Conservation (phyloP, 92 coral and sea anemone species). For the Scolanthus callimorphus region DNA sequence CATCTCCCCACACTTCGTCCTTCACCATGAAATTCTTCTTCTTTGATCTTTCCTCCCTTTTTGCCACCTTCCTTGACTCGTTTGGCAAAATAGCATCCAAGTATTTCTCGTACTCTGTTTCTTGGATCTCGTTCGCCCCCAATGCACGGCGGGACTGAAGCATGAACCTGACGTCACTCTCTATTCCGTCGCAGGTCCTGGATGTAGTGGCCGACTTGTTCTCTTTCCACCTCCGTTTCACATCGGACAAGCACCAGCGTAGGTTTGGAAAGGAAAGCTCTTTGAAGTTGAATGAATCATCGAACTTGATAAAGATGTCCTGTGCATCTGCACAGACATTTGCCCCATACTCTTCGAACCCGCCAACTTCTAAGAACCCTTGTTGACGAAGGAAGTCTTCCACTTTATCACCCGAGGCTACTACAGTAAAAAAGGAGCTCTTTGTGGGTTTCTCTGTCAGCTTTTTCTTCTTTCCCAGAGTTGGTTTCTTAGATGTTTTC, state of each 20-base stretch:
- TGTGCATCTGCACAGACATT: constrained; percentile 65
- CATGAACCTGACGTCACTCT: constrained; percentile 89
- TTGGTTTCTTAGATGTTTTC: constrained; percentile 13
- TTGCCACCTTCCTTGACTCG: neutral
- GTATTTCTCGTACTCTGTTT: constrained; percentile 66
- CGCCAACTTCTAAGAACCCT: constrained; percentile 39
- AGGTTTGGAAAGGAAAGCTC: constrained; percentile 60
- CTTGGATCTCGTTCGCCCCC: constrained; percentile 60
- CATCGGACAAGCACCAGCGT: constrained; percentile 88
- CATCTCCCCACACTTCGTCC: constrained; percentile 76
- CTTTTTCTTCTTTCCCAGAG: constrained; percentile 15
- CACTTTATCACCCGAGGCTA: constrained; percentile 50
- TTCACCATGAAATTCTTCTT: constrained; percentile 38
- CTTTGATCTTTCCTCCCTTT: neutral
- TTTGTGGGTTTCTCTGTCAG: constrained; percentile 61
- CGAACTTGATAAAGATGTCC: constrained; percentile 53
- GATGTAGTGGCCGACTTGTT: constrained; percentile 33
- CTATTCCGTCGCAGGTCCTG: constrained; percentile 69
- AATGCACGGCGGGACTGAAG: constrained; percentile 80
- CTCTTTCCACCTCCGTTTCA: constrained; percentile 85
- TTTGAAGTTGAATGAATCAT: constrained; percentile 35
- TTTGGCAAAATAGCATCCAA: constrained; percentile 47
- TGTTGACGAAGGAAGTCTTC: constrained; percentile 35
- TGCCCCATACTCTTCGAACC: constrained; percentile 40
- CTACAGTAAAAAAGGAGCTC: constrained; percentile 77